Conservation (phyloP, 1,140 invertebrate genomes). For the Glomeris maerens region DNA sequence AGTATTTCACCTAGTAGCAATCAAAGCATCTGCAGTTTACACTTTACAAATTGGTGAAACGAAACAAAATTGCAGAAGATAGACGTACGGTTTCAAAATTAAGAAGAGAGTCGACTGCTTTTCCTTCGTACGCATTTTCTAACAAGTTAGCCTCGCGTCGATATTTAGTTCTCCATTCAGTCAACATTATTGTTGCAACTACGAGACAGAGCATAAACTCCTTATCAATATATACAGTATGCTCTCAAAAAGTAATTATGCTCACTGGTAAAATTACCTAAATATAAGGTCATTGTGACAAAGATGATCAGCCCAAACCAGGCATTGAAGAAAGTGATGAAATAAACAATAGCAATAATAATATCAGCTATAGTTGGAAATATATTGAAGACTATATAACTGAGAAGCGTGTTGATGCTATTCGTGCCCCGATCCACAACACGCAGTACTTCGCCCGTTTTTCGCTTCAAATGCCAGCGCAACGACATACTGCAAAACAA, state of each 20-base stretch:
- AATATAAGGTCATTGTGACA: slow-evolving; percentile 77
- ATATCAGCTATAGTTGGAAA: slow-evolving; percentile 85
- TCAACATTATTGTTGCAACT: slow-evolving; percentile 72
- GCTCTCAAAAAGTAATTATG: no score
- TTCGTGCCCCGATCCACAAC: slow-evolving; percentile 92
- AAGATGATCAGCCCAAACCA: slow-evolving; percentile 93
- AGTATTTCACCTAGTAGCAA: slow-evolving; percentile 81
- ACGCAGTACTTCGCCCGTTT: slow-evolving; percentile 87
- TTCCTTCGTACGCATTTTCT: slow-evolving; percentile 79
- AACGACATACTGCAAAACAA: slow-evolving; percentile 27
- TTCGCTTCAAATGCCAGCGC: slow-evolving; percentile 74
- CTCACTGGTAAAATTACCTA: no score
- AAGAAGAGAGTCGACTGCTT: slow-evolving; percentile 86
- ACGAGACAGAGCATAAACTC: slow-evolving; percentile 23
- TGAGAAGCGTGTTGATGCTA: slow-evolving; percentile 79
- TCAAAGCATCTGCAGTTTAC: no score
- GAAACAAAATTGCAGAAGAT: no score
- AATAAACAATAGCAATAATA: slow-evolving; percentile 78
- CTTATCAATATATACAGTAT: no score
- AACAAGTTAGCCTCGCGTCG: slow-evolving; percentile 80
- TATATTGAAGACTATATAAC: slow-evolving; percentile 48
- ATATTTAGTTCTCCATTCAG: slow-evolving; percentile 92
- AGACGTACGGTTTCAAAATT: slow-evolving; percentile 79
- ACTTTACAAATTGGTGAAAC: no score
- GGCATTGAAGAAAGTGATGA: slow-evolving; percentile 68